Base-by-base conservation (phyloP, 2,113 vertebrate species). In the Triplophysa tibetana region DNA sequence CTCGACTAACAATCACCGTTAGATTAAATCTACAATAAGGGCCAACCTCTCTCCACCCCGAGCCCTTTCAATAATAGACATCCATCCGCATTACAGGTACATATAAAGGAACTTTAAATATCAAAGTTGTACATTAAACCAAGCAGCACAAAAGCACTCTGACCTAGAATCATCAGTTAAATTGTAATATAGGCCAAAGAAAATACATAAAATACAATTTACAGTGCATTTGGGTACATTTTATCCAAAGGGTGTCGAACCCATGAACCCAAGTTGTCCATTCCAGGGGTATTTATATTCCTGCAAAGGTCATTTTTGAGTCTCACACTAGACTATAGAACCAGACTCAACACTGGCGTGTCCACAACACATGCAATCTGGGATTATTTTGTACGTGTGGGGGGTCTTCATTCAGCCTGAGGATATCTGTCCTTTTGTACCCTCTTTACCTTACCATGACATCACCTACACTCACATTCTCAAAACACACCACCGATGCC, bases 301-400 rank as follows among this genome's bases (percentile, higher is more conserved):
- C 33, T 33, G 50, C 16, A 81, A 60, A 21, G 54, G 17, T 24
- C 63, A 52, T 76, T 8, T 77, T 26, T 63, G 38, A 60, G 33
- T 12, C 10, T 70, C n/a, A 12, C 12, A 21, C 10, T 52, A 43
- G 4, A 78, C 41, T 38, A 70, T 50, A 4, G 16, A 7, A 10
- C 33, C 33, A 38, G 33, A 14, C 14, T 13, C 13, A 19, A 5
- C 17, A 24, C 16, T 43, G 68, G 17, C 14, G 62, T 73, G 50
- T 19, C 24, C 23, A 68, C 54, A 83, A 69, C 69, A 79, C n/a
- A 2, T 83, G 82, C 63, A 82, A 58, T 83, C 66, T 79, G n/a
- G 11, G 61, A 78, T 58, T 70, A 83, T 76, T 73, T 81, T 26
- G 70, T 38, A 38, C 6, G 38, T 17, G 41, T 41, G 43, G 58